Evolutionary conservation across 2,113 vertebrate species (phyloP).

Genomic region (Theropithecus gelada): DNA sequence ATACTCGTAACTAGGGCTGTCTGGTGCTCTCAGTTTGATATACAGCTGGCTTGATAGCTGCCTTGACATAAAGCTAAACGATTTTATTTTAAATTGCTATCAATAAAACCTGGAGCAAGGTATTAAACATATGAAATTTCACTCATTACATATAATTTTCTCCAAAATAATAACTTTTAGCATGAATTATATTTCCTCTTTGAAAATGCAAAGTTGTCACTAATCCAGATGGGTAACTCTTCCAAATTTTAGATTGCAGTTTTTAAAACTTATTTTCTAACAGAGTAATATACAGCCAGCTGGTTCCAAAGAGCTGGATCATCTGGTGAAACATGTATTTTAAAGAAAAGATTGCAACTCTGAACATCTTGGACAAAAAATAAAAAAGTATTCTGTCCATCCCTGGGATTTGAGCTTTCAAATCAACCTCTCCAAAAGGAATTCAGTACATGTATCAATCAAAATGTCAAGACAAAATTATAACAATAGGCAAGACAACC

Average conservation of each 20-base stretch:
- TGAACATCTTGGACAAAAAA: neutral
- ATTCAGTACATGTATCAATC: neutral
- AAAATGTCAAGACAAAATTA: conserved; percentile 50
- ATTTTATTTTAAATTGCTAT: conserved; percentile 25
- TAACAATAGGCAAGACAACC: neutral
- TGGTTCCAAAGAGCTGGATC: neutral
- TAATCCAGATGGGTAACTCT: neutral
- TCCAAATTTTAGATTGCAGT: neutral
- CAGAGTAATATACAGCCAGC: neutral
- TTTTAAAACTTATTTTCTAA: conserved; percentile 29
- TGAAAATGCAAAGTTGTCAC: conserved; percentile 27
- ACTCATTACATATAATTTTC: neutral
- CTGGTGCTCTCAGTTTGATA: neutral
- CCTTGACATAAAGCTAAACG: neutral
- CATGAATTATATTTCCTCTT: neutral
- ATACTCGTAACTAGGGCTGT: neutral
- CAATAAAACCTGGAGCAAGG: neutral
- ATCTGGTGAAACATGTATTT: neutral
- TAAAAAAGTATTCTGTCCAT: neutral
- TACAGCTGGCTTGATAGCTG: neutral
- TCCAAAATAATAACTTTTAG: neutral
- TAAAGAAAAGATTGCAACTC: conserved; percentile 40
- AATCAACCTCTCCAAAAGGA: conserved; percentile 28
- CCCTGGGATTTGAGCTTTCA: conserved; percentile 25
- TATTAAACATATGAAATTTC: neutral